These are phyloP conservation scores for Cenopis cana DNA, from an alignment of 2,888 invertebrate species.

Conservation along the genomic window DNA sequence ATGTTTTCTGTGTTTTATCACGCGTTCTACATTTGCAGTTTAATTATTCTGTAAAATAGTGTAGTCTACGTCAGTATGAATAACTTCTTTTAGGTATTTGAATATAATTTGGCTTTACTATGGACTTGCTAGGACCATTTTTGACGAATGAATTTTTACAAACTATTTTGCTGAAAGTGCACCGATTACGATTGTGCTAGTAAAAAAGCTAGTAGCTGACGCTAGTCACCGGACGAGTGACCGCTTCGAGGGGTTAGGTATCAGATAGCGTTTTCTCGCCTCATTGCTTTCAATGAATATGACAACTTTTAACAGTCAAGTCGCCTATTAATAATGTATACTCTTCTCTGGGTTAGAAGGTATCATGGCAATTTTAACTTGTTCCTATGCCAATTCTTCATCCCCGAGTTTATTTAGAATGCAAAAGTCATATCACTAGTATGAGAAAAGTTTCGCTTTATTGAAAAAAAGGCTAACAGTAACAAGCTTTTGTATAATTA, in stretches of 20 bases:
- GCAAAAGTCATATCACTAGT: background rate
- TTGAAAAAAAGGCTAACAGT: background rate
- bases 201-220: too few species aligned
- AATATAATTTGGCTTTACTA: background rate
- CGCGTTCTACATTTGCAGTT: slow-evolving; percentile 14
- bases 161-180: too few species aligned
- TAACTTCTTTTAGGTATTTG: background rate
- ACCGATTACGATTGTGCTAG: too few species aligned
- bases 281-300: too few species aligned
- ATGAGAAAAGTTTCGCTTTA: background rate
- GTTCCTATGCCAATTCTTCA: too few species aligned
- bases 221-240: too few species aligned
- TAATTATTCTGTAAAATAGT: background rate
- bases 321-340: too few species aligned
- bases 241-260: too few species aligned
- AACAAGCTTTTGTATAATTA: background rate
- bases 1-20: slow-evolving; percentile 41
- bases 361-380: too few species aligned
- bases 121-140: background rate
- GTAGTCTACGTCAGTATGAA: background rate
- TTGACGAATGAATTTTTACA: background rate
- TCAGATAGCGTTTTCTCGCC: too few species aligned
- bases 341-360: too few species aligned
- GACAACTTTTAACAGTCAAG: too few species aligned
- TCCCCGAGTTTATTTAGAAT: background rate